Conservation (phyloP, 1,140 invertebrate species). For the Drosophila setifemur region DNA sequence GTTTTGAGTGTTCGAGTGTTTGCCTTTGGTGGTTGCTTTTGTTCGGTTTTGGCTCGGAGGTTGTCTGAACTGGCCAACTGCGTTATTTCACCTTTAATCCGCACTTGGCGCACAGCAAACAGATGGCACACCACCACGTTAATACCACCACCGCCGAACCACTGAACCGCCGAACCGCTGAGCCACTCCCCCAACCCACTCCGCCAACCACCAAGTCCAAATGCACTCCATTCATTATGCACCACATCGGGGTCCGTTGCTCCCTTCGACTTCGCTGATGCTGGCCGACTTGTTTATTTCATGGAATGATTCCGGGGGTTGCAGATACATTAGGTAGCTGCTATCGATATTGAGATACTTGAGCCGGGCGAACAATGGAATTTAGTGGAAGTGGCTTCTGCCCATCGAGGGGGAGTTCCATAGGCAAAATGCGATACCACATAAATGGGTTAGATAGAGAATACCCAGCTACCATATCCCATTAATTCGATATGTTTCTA, state of each 20-base stretch:
- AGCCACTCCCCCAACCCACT: constrained; percentile 19
- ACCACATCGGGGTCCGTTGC: constrained; percentile 37
- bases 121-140: constrained; percentile 39
- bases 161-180: constrained; percentile 14
- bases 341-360: constrained; percentile 7
- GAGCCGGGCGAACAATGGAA: constrained; percentile 27
- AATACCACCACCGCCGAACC: background rate
- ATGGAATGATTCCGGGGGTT: constrained; percentile 28
- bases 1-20: too few species aligned
- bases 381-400: constrained; percentile 10
- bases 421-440: constrained; percentile 15
- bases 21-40: constrained; percentile 30
- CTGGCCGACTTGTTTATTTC: constrained; percentile 40
- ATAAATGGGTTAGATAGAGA: constrained; percentile 27
- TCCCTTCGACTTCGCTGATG: constrained; percentile 34
- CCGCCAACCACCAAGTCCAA: constrained; percentile 40
- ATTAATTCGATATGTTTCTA: background rate
- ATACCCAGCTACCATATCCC: background rate
- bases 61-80: constrained; percentile 23
- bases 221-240: constrained; percentile 68
- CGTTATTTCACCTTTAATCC: constrained; percentile 78
- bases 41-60: constrained; percentile 8
- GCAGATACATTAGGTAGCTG: constrained; percentile 22
- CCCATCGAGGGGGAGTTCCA: constrained; percentile 2
- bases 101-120: constrained; percentile 55